Conservation (phyloP, 2,113 vertebrate species). For the Aramus guarauna region DNA sequence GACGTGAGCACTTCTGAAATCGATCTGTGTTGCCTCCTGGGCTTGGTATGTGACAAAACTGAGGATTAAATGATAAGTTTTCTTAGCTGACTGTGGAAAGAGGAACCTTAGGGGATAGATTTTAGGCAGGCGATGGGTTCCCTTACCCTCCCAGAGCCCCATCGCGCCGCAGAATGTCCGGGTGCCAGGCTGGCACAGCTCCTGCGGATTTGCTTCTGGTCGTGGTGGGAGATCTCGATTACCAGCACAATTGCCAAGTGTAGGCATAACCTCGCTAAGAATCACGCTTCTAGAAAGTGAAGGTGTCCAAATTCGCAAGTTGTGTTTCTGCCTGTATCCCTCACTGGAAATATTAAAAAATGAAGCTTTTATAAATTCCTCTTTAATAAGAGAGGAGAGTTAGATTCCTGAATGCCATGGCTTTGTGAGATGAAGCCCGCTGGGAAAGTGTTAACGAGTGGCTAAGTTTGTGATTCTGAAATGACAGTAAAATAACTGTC, state of each 20-base stretch:
- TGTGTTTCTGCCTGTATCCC: not conserved
- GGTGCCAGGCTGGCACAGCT: not conserved
- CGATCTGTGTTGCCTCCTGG: not conserved
- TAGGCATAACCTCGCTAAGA: not conserved
- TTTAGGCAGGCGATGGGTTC: not conserved
- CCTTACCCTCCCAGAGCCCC: not conserved
- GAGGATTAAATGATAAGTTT: not conserved
- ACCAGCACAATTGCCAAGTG: not conserved
- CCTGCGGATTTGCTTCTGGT: not conserved
- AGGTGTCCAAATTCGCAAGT: not conserved
- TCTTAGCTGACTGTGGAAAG: not conserved
- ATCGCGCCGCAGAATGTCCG: rapidly evolving
- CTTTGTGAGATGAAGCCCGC: not conserved
- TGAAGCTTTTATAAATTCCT: not conserved
- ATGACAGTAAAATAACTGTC: not conserved
- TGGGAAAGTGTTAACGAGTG: not conserved
- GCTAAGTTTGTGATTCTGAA: not conserved
- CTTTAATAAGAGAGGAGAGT: not conserved
- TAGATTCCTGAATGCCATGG: not conserved
- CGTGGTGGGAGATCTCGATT: not conserved
- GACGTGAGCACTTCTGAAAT: not conserved
- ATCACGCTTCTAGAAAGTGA: not conserved
- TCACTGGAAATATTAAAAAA: not conserved
- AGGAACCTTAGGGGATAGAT: not conserved
- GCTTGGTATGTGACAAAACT: not conserved